A percentile compares a stretch with the other conserved stretches of the same genome.
These are phyloP conservation scores for Stichodactyla helianthus DNA, from an alignment of 64 coral and sea anemone species.

Conservation along the genomic window DNA sequence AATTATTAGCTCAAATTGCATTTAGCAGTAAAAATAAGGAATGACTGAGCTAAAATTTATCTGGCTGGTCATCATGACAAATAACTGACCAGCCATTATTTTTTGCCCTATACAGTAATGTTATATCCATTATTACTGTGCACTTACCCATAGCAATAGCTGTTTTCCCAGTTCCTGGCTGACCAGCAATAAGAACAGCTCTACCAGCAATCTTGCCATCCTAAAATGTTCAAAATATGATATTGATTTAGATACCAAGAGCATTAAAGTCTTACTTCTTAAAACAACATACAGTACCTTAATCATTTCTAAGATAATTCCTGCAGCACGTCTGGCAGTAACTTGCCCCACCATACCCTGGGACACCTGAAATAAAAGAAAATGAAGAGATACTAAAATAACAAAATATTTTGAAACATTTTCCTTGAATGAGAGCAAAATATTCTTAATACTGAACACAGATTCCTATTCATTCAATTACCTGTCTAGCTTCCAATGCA, in stretches of 20 bases:
- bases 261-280: too few relatives aligned
- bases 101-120: too few relatives aligned
- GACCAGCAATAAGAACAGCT: conserved; percentile 96
- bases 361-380: conserved; percentile 62
- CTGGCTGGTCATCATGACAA: too few relatives aligned
- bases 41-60: too few relatives aligned
- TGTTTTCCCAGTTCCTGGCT: conserved; percentile 98
- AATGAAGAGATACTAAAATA: background rate
- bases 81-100: too few relatives aligned
- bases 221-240: conserved; percentile 7
- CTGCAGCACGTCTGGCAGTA: conserved; percentile 87
- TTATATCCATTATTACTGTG: background rate
- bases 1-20: too few relatives aligned
- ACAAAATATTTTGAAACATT: background rate
- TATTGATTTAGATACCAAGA: too few relatives aligned
- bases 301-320: conserved; percentile 98
- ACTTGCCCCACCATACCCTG: conserved; percentile 99
- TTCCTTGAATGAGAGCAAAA: too few relatives aligned
- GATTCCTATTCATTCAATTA: background rate
- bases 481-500: conserved; percentile 95
- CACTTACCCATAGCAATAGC: conserved; percentile 93
- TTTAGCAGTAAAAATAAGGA: too few relatives aligned
- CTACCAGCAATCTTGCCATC: conserved; percentile 98
- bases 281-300: conserved; percentile 43
- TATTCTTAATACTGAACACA: background rate